phyloP scores from a whole-genome alignment of 2,888 invertebrate genomes.

The Lapara coniferarum region DNA sequence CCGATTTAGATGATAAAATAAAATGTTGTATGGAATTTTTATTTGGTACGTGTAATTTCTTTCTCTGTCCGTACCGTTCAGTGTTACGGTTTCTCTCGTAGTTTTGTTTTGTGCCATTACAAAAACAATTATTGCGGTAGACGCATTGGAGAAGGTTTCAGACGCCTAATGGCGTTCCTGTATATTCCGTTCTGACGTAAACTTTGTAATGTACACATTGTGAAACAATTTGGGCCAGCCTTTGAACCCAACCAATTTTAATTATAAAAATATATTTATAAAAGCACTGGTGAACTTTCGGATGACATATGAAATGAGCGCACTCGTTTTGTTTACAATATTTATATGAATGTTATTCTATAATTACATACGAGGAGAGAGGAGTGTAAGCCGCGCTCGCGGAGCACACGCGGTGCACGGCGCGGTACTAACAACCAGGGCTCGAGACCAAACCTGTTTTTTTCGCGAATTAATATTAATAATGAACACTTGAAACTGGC shows the following conservation, averaged over 20 bases:
- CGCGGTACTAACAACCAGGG: constrained; percentile 43
- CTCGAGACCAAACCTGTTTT: constrained; percentile 69
- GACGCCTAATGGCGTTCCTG: not conserved
- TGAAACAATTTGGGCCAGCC: not conserved
- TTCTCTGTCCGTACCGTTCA: constrained; percentile 53
- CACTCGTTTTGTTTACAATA: constrained; percentile 19
- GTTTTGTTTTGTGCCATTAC: constrained; percentile 51
- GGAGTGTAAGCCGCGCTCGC: constrained; percentile 49
- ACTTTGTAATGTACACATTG: not conserved
- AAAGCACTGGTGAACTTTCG: not conserved
- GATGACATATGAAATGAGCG: constrained; percentile 12
- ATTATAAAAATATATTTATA: not conserved
- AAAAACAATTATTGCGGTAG: constrained; percentile 31
- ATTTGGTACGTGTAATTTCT: constrained; percentile 63
- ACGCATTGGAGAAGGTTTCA: not conserved
- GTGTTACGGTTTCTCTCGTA: constrained; percentile 32
- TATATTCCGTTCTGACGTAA: not conserved
- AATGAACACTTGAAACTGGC: constrained; percentile 76
- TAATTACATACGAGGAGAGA: constrained; percentile 50
- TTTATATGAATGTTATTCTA: constrained; percentile 45
- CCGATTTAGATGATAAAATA: constrained; percentile 83
- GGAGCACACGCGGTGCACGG: constrained; percentile 32
- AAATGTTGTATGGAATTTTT: constrained; percentile 79
- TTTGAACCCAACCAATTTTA: not conserved
- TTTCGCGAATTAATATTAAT: constrained; percentile 78